Conservation (phyloP, 2,888 invertebrate species). For the Operophtera brumata region DNA sequence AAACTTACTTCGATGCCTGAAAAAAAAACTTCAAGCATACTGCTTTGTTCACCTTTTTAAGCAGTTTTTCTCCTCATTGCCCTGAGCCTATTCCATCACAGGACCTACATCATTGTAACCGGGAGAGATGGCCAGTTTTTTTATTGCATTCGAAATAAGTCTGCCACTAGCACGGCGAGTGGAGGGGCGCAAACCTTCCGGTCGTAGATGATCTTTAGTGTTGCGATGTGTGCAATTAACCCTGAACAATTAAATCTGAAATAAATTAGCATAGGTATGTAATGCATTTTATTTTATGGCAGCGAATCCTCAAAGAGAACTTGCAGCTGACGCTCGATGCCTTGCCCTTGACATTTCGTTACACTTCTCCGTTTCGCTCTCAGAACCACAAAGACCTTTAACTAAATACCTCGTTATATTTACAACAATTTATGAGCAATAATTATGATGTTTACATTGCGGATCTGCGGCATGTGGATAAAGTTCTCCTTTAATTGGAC, state of each 20-base stretch:
- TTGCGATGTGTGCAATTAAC: background rate
- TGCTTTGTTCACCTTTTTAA: too few relatives aligned
- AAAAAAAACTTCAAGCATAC: too few relatives aligned
- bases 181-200: background rate
- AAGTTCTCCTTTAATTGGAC: too few relatives aligned
- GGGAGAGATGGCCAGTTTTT: too few relatives aligned
- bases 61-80: too few relatives aligned
- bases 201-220: background rate
- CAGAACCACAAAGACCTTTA: constrained; percentile 50
- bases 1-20: too few relatives aligned
- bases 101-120: too few relatives aligned
- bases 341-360: constrained; percentile 67
- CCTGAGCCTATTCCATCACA: too few relatives aligned
- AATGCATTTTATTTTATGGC: constrained; percentile 15
- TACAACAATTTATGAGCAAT: constrained; percentile 36
- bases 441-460: constrained; percentile 25
- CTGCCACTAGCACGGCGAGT: too few relatives aligned
- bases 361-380: constrained; percentile 51
- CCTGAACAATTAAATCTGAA: background rate
- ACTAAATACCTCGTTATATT: constrained; percentile 42
- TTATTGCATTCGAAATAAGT: background rate
- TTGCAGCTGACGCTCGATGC: constrained; percentile 27
- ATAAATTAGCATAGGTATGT: constrained; percentile 14
- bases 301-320: constrained; percentile 29
- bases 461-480: background rate